A percentile compares a stretch with the other conserved stretches of the same genome.
Evolutionary conservation across 2,888 invertebrate genomes (phyloP).

Genomic region (Mythimna pallens): DNA sequence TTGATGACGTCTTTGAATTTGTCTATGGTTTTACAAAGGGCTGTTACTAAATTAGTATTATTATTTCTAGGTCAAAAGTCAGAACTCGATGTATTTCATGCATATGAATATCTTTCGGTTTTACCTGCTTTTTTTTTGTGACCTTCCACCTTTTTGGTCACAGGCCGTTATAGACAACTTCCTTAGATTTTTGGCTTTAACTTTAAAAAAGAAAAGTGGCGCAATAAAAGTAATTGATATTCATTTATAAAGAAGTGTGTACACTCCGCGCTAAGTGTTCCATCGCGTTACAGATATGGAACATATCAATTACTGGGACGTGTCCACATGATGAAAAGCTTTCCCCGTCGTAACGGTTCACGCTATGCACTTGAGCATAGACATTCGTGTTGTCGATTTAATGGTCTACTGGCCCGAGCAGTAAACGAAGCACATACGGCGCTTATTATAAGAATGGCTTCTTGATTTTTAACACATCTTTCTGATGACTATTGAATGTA

Average conservation of each 20-base stretch:
- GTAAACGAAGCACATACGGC: constrained; percentile 44
- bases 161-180: not conserved
- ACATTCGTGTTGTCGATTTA: constrained; percentile 61
- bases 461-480: constrained; percentile 29
- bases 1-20: constrained; percentile 3
- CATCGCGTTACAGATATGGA: constrained; percentile 59
- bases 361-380: constrained; percentile 52
- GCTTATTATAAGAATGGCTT: constrained; percentile 38
- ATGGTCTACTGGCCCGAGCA: constrained; percentile 59
- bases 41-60: not conserved
- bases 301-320: constrained; percentile 67
- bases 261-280: constrained; percentile 50
- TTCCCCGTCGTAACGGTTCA: constrained; percentile 61
- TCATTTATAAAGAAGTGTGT: constrained; percentile 35
- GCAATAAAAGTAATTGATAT: constrained; percentile 34
- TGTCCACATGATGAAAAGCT: constrained; percentile 63
- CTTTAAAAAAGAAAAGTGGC: not conserved
- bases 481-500: constrained; percentile 3
- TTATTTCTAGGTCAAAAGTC: not conserved
- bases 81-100: not conserved
- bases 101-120: not conserved
- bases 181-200: not conserved
- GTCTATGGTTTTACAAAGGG: not conserved
- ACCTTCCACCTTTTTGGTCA: not conserved
- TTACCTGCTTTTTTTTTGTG: not conserved